These are phyloP conservation scores for Agrochola lychnidis DNA, from an alignment of 2,888 invertebrate genomes.

Conservation along the genomic window DNA sequence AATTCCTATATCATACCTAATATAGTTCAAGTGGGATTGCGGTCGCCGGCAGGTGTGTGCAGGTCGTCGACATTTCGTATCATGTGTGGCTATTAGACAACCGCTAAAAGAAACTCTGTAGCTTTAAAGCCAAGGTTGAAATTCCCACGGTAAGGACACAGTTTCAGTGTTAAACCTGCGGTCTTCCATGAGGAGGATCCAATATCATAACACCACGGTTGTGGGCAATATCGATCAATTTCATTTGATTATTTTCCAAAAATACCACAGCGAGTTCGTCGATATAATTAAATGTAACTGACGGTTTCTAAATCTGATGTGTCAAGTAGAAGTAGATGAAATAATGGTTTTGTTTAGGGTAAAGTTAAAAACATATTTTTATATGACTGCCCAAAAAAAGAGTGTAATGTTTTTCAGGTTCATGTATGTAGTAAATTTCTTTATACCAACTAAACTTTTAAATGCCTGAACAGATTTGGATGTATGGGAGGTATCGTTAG, in stretches of 20 bases:
- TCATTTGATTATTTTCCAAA: conserved; percentile 66
- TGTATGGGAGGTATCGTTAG: too few species aligned
- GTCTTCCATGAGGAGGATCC: conserved; percentile 66
- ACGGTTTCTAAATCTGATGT: conserved; percentile 30
- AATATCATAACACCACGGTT: conserved; percentile 70
- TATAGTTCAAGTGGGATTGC: conserved; percentile 77
- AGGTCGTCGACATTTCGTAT: conserved; percentile 83
- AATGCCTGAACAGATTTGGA: too few species aligned
- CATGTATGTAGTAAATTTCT: too few species aligned
- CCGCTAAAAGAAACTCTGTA: conserved; percentile 55
- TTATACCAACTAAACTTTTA: too few species aligned
- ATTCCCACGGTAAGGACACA: conserved; percentile 14
- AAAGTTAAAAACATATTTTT: background rate
- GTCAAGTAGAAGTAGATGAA: conserved; percentile 25
- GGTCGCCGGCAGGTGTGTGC: conserved; percentile 80
- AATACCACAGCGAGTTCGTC: conserved; percentile 49
- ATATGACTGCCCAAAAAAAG: too few species aligned
- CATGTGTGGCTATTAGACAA: conserved; percentile 58
- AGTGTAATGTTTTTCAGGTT: too few species aligned
- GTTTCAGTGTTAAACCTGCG: conserved; percentile 70
- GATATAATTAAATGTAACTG: conserved; percentile 45
- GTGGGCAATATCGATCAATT: conserved; percentile 69
- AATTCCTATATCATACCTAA: conserved; percentile 73
- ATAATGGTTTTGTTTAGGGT: background rate
- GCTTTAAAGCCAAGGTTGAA: conserved; percentile 6